phyloP scores from a whole-genome alignment of 2,113 vertebrate genomes.

The Xiphorhynchus elegans region DNA sequence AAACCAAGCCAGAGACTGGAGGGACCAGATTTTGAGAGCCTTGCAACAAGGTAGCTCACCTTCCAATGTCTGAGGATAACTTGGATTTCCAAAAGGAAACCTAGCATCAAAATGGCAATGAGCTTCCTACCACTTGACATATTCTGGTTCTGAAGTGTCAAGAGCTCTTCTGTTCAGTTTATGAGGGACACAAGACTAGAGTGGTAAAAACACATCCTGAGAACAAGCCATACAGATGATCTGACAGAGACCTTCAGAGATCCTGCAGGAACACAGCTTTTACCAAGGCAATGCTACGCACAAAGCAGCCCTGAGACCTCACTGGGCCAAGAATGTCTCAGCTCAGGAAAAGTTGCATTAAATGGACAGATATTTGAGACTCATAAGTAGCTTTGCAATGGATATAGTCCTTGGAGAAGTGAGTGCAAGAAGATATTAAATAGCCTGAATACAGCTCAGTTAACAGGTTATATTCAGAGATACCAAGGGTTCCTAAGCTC shows the following conservation, averaged over 20 bases:
- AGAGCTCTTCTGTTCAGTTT: neutral
- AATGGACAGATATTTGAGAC: neutral
- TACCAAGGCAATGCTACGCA: neutral
- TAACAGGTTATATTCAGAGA: neutral
- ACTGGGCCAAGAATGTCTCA: neutral
- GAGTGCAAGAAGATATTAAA: neutral
- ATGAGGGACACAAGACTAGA: neutral
- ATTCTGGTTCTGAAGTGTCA: neutral
- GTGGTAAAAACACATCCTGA: rapidly evolving
- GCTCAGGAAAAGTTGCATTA: neutral
- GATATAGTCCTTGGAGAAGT: neutral
- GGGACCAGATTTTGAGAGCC: neutral
- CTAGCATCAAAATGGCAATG: neutral
- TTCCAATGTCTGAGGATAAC: neutral
- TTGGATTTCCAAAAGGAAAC: neutral
- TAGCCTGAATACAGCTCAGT: neutral
- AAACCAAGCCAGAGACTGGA: neutral
- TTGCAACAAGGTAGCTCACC: neutral
- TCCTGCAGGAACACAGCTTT: neutral
- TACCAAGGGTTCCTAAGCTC: neutral
- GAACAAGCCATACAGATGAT: neutral
- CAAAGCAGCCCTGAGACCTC: neutral
- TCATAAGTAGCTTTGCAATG: neutral
- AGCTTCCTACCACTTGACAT: neutral
- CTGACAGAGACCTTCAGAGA: neutral